Evolutionary conservation across 2,113 vertebrate genomes (phyloP).

Genomic region (Mesembrinibis cayennensis): DNA sequence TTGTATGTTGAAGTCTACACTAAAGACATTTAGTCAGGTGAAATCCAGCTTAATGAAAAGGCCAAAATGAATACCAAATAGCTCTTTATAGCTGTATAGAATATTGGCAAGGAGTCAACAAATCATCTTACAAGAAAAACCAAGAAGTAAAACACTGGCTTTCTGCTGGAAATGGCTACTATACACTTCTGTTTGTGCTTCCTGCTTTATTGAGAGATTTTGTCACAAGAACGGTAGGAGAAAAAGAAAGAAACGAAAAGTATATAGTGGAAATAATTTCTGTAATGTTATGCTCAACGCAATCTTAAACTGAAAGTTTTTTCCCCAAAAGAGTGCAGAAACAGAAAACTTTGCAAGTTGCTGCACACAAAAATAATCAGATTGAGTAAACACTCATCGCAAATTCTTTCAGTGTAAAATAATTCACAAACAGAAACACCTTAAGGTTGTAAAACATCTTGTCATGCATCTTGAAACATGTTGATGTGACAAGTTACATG

Average conservation of each 20-base stretch:
- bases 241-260: background rate
- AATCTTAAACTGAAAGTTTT: background rate
- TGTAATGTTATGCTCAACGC: background rate
- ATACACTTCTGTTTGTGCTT: background rate
- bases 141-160: background rate
- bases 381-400: background rate
- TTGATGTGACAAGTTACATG: conserved; percentile 34
- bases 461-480: conserved; percentile 22
- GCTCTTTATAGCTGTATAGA: background rate
- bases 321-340: background rate
- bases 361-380: background rate
- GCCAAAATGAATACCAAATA: background rate
- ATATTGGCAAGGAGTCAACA: background rate
- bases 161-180: background rate
- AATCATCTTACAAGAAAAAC: background rate
- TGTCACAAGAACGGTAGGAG: background rate
- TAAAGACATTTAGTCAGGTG: background rate
- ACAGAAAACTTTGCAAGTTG: background rate
- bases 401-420: conserved; percentile 31
- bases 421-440: conserved; percentile 50
- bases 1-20: background rate
- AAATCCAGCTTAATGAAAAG: background rate
- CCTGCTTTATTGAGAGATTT: background rate
- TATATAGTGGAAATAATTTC: background rate
- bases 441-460: conserved; percentile 54